Conservation (phyloP, 2,113 vertebrate species). For the Prunella himalayana region DNA sequence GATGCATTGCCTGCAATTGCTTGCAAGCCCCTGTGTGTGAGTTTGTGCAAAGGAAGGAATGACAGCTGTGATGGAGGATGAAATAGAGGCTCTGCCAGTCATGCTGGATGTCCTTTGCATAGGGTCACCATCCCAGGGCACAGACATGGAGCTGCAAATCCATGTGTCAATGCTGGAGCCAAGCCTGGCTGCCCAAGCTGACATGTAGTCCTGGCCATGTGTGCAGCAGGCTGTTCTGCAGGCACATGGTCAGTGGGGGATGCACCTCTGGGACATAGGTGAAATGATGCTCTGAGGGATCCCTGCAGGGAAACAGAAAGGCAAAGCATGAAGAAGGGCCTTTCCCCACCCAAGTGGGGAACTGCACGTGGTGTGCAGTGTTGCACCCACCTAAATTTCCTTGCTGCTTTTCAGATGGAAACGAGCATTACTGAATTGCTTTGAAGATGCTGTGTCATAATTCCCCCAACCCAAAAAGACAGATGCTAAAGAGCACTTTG, state of each 20-base stretch:
- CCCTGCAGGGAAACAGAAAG: background rate
- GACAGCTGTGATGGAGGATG: rapidly evolving
- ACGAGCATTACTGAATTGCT: background rate
- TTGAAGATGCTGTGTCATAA: background rate
- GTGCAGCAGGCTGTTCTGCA: background rate
- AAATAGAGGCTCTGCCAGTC: background rate
- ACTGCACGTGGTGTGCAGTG: rapidly evolving
- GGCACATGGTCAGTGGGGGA: rapidly evolving
- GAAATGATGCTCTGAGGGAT: background rate
- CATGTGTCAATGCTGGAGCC: background rate
- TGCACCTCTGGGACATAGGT: rapidly evolving
- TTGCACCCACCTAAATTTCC: background rate
- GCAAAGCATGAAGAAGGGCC: background rate
- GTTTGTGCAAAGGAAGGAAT: background rate
- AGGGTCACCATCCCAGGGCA: background rate
- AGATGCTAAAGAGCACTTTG: background rate
- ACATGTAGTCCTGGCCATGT: rapidly evolving
- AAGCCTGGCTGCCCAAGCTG: background rate
- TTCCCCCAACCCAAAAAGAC: background rate
- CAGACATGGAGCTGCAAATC: background rate
- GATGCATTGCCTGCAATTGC: background rate
- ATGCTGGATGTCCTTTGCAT: background rate
- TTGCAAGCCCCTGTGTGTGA: background rate
- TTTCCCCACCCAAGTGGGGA: background rate
- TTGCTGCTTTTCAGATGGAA: background rate